Conservation (phyloP, 2,113 vertebrate genomes). For the Bungarus multicinctus region DNA sequence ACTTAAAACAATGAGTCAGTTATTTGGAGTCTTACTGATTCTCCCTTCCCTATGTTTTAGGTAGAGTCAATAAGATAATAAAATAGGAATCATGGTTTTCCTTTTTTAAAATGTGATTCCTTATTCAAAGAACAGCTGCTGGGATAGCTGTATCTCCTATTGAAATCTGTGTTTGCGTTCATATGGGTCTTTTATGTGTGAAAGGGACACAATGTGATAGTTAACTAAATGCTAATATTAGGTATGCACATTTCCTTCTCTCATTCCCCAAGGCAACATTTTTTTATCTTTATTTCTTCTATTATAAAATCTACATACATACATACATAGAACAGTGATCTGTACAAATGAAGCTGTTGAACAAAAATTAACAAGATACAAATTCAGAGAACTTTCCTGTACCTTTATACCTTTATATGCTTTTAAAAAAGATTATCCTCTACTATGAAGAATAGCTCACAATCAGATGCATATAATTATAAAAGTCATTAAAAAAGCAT, state of each 20-base stretch:
- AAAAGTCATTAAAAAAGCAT: not conserved
- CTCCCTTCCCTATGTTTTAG: slow-evolving; percentile 14
- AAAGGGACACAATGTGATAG: not conserved
- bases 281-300: not conserved
- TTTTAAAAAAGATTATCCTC: not conserved
- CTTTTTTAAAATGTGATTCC: slow-evolving; percentile 23
- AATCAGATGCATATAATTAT: not conserved
- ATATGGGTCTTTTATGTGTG: not conserved
- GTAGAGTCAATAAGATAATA: slow-evolving; percentile 24
- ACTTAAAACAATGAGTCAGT: slow-evolving; percentile 21
- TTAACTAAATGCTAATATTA: not conserved
- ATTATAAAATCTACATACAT: not conserved
- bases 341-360: not conserved
- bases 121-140: slow-evolving; percentile 35
- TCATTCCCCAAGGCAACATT: not conserved
- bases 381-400: not conserved
- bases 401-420: not conserved
- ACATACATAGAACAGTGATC: not conserved
- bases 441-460: not conserved
- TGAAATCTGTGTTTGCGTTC: not conserved
- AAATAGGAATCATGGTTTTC: slow-evolving; percentile 31
- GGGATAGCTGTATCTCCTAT: slow-evolving; percentile 8
- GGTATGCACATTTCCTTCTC: too few relatives aligned
- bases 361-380: not conserved
- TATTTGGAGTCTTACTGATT: slow-evolving; percentile 21